Percentiles rank a stretch among this genome's conserved stretches.
Conservation (phyloP, 2,113 vertebrate species). For the Cinclus cinclus region DNA sequence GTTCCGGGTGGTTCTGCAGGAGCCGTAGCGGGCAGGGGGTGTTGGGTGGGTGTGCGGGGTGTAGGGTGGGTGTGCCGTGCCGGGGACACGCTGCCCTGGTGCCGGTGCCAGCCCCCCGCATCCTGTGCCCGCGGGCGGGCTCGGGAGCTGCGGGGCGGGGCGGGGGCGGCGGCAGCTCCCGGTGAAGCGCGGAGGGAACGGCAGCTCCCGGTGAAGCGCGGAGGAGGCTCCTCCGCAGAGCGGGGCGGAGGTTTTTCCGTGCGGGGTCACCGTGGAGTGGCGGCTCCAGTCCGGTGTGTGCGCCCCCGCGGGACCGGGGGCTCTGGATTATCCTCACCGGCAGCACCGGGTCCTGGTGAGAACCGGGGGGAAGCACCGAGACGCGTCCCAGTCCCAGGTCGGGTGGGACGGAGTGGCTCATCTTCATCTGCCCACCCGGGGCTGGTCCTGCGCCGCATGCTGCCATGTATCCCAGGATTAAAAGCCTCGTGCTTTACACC, state of each 20-base stretch:
- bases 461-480: conserved; percentile 55
- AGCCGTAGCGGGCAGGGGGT: neutral
- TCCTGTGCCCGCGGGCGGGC: neutral
- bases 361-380: neutral
- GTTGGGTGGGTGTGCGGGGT: accelerated
- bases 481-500: conserved; percentile 16
- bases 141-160: neutral
- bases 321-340: neutral
- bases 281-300: neutral
- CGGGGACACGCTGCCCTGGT: neutral
- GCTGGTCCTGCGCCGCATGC: neutral
- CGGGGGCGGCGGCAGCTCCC: neutral
- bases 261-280: neutral
- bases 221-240: neutral
- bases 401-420: neutral
- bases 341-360: neutral
- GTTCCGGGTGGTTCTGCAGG: neutral
- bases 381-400: neutral
- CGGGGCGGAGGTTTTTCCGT: neutral
- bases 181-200: neutral
- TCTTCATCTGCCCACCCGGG: neutral
- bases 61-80: neutral
- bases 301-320: neutral
- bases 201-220: neutral
- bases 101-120: neutral